phyloP scores from a whole-genome alignment of 2,888 invertebrate species.

The Amphipoea oculea region DNA sequence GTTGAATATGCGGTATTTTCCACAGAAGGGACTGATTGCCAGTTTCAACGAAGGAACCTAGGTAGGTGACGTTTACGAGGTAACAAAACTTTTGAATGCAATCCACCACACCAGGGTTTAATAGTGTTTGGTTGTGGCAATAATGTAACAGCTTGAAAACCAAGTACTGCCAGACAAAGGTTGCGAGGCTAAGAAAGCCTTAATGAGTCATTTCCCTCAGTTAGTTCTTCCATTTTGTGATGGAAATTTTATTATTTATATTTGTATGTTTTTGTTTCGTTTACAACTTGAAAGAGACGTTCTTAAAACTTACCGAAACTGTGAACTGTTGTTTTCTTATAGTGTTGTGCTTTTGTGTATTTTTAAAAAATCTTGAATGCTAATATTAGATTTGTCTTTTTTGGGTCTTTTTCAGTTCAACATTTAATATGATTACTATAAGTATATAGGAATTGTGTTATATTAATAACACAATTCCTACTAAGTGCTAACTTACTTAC shows the following conservation, averaged over 20 bases:
- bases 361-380: background rate
- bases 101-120: slow-evolving; percentile 36
- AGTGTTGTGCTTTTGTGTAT: background rate
- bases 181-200: slow-evolving; percentile 31
- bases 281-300: slow-evolving; percentile 48
- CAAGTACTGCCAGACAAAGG: slow-evolving; percentile 31
- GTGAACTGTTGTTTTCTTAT: slow-evolving; percentile 17
- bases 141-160: slow-evolving; percentile 45
- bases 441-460: too few species aligned
- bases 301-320: slow-evolving; percentile 26
- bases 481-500: too few species aligned
- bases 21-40: slow-evolving; percentile 44
- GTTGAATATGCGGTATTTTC: slow-evolving; percentile 33
- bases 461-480: background rate
- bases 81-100: slow-evolving; percentile 49
- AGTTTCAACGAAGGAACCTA: slow-evolving; percentile 43
- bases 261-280: slow-evolving; percentile 57
- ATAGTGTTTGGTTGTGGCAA: slow-evolving; percentile 57
- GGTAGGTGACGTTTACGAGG: slow-evolving; percentile 51
- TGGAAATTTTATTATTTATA: slow-evolving; percentile 52
- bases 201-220: slow-evolving; percentile 58
- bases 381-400: background rate
- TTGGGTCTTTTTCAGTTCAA: too few species aligned
- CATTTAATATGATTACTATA: background rate
- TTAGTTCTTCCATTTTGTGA: slow-evolving; percentile 51